Conservation (phyloP, 2,888 invertebrate species). For the Sinelater perroti region DNA sequence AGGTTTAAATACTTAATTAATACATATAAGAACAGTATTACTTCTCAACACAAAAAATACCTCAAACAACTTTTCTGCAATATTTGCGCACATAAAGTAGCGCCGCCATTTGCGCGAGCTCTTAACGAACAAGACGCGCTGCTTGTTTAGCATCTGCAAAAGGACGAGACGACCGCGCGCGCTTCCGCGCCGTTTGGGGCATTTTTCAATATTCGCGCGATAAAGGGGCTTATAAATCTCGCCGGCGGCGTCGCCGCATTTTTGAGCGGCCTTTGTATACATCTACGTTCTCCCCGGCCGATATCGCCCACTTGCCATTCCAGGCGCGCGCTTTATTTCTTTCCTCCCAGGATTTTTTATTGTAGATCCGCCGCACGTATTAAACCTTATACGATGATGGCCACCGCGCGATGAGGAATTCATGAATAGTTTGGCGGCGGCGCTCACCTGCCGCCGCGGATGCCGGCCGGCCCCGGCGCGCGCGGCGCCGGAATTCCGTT, state of each 20-base stretch:
- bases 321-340: slow-evolving; percentile 38
- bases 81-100: too few relatives aligned
- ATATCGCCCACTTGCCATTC: slow-evolving; percentile 41
- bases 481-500: slow-evolving; percentile 19
- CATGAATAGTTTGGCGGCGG: slow-evolving; percentile 32
- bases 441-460: slow-evolving; percentile 25
- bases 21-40: too few relatives aligned
- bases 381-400: slow-evolving; percentile 42
- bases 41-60: too few relatives aligned
- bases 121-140: too few relatives aligned
- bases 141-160: too few relatives aligned
- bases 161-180: too few relatives aligned
- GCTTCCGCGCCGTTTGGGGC: too few relatives aligned
- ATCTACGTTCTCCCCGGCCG: slow-evolving; percentile 31
- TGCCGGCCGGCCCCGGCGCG: too few relatives aligned
- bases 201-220: slow-evolving; percentile 27
- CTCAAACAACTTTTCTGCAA: too few relatives aligned
- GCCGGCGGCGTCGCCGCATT: slow-evolving; percentile 21
- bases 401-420: slow-evolving; percentile 35
- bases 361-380: slow-evolving; percentile 42
- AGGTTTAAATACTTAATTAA: too few relatives aligned
- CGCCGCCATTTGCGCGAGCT: too few relatives aligned
- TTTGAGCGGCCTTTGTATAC: slow-evolving; percentile 31
- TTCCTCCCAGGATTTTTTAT: slow-evolving; percentile 39
- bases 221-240: slow-evolving; percentile 29